A percentile compares a stretch with the other conserved stretches of the same genome.
phyloP scores from a whole-genome alignment of 2,888 invertebrate genomes.

The Drosophila mercatorum region DNA sequence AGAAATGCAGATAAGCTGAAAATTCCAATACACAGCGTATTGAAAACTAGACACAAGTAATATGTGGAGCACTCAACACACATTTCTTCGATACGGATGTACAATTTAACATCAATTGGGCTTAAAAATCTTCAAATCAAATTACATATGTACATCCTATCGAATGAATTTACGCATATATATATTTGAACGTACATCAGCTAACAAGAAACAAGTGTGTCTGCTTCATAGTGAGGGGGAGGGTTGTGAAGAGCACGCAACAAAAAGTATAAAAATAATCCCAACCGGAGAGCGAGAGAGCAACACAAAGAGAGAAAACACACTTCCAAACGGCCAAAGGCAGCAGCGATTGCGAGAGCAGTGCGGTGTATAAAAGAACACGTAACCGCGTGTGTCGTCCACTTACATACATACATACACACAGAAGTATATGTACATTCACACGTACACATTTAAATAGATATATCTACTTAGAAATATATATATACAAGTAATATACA shows the following conservation, averaged over 20 bases:
- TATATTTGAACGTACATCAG: constrained; percentile 1
- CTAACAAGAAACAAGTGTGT: constrained; percentile 56
- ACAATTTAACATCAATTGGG: background rate
- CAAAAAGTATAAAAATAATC: constrained; percentile 75
- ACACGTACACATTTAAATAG: background rate
- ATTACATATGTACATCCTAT: constrained; percentile 12
- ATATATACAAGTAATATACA: constrained; percentile 14
- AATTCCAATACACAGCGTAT: constrained; percentile 53
- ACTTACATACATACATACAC: constrained; percentile 40
- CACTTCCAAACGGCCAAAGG: constrained; percentile 25
- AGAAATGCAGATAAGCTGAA: constrained; percentile 61
- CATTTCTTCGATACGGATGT: constrained; percentile 1
- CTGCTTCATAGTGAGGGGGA: constrained; percentile 29
- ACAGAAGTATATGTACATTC: constrained; percentile 6
- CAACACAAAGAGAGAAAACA: constrained; percentile 27
- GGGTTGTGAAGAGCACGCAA: constrained; percentile 58
- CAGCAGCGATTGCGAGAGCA: constrained; percentile 45
- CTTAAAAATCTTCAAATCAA: constrained; percentile 3
- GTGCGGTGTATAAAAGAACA: constrained; percentile 60
- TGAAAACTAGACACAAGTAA: constrained; percentile 18
- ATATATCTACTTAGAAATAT: constrained; percentile 3
- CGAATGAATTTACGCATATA: background rate
- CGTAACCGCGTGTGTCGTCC: constrained; percentile 60
- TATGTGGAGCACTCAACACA: constrained; percentile 18
- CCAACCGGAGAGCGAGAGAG: constrained; percentile 42